These are phyloP conservation scores for Anser brachyrhynchus DNA, from an alignment of 2,113 vertebrate species.

Conservation along the genomic window DNA sequence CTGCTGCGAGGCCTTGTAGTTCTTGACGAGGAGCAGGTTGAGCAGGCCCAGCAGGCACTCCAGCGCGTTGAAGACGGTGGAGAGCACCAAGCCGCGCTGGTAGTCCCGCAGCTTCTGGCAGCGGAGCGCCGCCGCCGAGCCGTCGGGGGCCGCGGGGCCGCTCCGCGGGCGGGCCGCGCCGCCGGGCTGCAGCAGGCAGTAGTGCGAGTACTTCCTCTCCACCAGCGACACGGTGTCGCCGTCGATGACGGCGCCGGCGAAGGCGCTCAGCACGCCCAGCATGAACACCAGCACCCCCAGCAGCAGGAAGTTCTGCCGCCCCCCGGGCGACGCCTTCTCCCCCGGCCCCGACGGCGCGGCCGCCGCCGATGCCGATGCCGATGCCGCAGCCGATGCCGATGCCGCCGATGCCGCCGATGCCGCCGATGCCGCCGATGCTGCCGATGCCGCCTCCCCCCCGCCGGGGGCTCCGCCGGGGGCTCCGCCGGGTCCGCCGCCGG, in stretches of 20 bases:
- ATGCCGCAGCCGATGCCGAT: too few species aligned
- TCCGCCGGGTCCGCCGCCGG: neutral
- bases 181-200: constrained; percentile 80
- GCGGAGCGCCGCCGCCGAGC: constrained; percentile 41
- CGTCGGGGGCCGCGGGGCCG: neutral
- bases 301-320: constrained; percentile 90
- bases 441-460: neutral
- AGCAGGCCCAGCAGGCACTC: constrained; percentile 91
- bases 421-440: too few species aligned
- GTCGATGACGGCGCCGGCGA: constrained; percentile 94
- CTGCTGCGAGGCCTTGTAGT: constrained; percentile 86
- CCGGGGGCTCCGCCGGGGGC: neutral
- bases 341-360: constrained; percentile 19
- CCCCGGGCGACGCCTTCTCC: constrained; percentile 74
- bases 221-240: constrained; percentile 92
- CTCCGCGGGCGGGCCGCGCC: neutral
- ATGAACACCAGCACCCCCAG: constrained; percentile 90
- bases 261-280: constrained; percentile 91
- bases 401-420: too few species aligned
- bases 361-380: too few species aligned
- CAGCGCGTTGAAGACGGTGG: constrained; percentile 91
- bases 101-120: constrained; percentile 91
- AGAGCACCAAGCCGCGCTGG: constrained; percentile 88
- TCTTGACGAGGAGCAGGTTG: constrained; percentile 87
- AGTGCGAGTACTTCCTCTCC: constrained; percentile 92